Evolutionary conservation across 2,888 invertebrate species (phyloP).

Genomic region (Ichneumoninae sp.): DNA sequence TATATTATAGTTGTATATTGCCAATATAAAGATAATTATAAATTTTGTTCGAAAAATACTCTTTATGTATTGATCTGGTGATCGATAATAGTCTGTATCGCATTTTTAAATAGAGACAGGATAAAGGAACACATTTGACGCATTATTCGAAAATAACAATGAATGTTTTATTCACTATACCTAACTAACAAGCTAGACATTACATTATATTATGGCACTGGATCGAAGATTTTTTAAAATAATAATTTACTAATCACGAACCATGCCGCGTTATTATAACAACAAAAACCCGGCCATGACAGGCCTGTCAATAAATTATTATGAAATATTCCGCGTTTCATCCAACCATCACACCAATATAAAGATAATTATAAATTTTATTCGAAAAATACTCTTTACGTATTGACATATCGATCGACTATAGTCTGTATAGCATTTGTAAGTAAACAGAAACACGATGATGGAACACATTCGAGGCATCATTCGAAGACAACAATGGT

Average conservation of each 20-base stretch:
- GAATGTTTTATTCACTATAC: not conserved
- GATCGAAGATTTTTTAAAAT: not conserved
- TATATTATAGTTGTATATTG: too few species aligned
- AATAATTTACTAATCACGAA: not conserved
- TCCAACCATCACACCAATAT: too few species aligned
- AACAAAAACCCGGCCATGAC: not conserved
- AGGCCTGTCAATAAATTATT: not conserved
- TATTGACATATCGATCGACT: not conserved
- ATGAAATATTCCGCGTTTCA: not conserved
- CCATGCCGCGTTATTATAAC: not conserved
- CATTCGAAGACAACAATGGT: not conserved
- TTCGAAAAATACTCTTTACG: too few species aligned
- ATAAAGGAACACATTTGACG: not conserved
- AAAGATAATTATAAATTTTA: too few species aligned
- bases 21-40: too few species aligned
- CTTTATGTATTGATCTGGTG: too few species aligned
- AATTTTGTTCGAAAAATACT: too few species aligned
- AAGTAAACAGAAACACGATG: not conserved
- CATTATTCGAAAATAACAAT: not conserved
- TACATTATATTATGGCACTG: conserved; percentile 12
- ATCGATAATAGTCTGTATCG: not conserved
- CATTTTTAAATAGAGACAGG: not conserved
- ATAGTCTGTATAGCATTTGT: not conserved
- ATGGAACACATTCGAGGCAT: not conserved
- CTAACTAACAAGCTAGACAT: not conserved